Percentiles rank a stretch among this genome's conserved stretches.
Evolutionary conservation across 2,888 invertebrate genomes (phyloP).

Genomic region (Mayetiola destructor): DNA sequence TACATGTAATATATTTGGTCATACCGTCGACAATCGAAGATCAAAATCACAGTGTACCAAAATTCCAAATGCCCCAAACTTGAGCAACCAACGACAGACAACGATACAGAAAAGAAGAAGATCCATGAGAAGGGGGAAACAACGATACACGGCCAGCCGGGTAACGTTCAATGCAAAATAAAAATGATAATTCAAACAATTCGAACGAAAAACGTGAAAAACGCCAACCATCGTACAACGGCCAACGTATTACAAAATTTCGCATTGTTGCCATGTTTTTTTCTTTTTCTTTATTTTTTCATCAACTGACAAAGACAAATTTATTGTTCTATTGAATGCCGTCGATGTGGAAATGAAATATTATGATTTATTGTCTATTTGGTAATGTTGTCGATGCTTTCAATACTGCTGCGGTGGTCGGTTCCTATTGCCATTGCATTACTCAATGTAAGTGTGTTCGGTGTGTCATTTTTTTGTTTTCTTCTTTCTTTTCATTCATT

Average conservation of each 20-base stretch:
- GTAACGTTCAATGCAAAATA: neutral
- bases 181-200: neutral
- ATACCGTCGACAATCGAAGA: too few species aligned
- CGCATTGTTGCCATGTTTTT: too few species aligned
- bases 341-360: constrained; percentile 14
- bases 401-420: constrained; percentile 1
- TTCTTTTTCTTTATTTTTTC: constrained; percentile 2
- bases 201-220: neutral
- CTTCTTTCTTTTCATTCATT: neutral
- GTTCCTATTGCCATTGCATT: neutral
- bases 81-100: neutral
- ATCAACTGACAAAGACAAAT: constrained; percentile 12
- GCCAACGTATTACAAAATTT: too few species aligned
- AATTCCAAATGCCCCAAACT: too few species aligned
- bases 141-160: too few species aligned
- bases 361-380: constrained; percentile 14
- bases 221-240: too few species aligned
- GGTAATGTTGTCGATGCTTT: constrained; percentile 10
- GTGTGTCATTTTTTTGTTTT: neutral
- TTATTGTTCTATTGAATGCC: constrained; percentile 13
- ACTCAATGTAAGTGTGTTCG: neutral
- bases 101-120: neutral
- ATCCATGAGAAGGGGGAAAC: too few species aligned
- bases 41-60: neutral
- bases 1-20: too few species aligned